Conservation (phyloP, 2,113 vertebrate species). For the Reinhardtius hippoglossoides region DNA sequence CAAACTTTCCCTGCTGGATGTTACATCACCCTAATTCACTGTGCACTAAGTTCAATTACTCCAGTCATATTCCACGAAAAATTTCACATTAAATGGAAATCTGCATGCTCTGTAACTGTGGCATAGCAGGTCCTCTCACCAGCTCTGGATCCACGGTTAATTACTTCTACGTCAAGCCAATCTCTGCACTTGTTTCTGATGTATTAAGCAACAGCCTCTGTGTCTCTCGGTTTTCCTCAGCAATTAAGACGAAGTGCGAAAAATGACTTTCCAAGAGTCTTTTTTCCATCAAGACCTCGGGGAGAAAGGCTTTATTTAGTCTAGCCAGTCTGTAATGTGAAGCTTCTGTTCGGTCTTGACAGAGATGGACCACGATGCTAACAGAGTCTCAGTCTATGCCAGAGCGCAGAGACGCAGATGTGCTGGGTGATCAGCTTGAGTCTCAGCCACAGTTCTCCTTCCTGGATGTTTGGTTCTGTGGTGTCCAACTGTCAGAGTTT, state of each 20-base stretch:
- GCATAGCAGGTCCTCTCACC: not conserved
- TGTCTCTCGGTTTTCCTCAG: conserved; percentile 51
- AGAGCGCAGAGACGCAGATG: conserved; percentile 61
- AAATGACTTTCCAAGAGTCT: conserved; percentile 43
- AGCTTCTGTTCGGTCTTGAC: conserved; percentile 51
- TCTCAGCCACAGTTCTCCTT: conserved; percentile 48
- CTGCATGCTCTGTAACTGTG: conserved; percentile 37
- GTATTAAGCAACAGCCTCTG: conserved; percentile 52
- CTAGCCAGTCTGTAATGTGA: conserved; percentile 41
- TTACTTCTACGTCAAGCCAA: conserved; percentile 45
- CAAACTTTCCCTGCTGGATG: conserved; percentile 43
- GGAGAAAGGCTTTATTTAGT: conserved; percentile 62
- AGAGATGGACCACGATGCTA: conserved; percentile 52
- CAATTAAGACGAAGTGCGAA: conserved; percentile 48
- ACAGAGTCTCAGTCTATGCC: conserved; percentile 39
- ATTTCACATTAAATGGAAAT: conserved; percentile 60
- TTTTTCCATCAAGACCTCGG: conserved; percentile 51
- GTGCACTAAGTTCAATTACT: conserved; percentile 56
- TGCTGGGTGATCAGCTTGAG: conserved; percentile 52
- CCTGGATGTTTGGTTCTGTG: conserved; percentile 61
- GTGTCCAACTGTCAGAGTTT: conserved; percentile 72
- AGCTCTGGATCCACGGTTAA: conserved; percentile 54
- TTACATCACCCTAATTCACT: conserved; percentile 67
- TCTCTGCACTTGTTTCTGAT: conserved; percentile 61
- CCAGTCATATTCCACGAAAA: conserved; percentile 61